Conservation (phyloP, 2,113 vertebrate genomes). For the Eubucco bourcierii region DNA sequence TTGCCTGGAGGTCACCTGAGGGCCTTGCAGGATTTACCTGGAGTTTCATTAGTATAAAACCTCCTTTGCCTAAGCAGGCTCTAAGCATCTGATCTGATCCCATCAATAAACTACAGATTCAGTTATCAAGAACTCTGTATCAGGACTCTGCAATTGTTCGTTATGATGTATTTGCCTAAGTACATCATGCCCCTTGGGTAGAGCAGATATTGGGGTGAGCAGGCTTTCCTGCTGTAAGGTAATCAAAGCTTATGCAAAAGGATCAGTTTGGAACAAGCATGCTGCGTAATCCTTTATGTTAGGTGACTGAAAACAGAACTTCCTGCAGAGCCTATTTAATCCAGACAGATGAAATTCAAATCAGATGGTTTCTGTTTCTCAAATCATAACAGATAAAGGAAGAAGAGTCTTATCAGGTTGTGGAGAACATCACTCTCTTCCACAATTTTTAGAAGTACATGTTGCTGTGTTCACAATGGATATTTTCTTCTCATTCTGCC, state of each 20-base stretch:
- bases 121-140: background rate
- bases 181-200: background rate
- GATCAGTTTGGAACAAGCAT: background rate
- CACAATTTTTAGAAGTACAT: background rate
- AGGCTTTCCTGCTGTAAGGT: background rate
- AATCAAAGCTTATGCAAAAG: background rate
- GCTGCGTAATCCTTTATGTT: background rate
- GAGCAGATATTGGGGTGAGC: fast-evolving
- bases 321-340: background rate
- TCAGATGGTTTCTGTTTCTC: background rate
- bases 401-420: background rate
- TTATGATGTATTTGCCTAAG: background rate
- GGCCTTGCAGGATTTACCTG: background rate
- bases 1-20: background rate
- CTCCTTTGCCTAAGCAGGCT: background rate
- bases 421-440: background rate
- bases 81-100: background rate
- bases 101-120: background rate
- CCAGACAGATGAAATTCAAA: background rate
- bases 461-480: background rate
- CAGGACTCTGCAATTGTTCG: background rate
- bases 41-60: background rate
- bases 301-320: background rate
- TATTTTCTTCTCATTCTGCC: background rate
- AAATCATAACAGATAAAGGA: background rate